Conservation (phyloP, 2,888 invertebrate species). For the Ochlodes sylvanus region DNA sequence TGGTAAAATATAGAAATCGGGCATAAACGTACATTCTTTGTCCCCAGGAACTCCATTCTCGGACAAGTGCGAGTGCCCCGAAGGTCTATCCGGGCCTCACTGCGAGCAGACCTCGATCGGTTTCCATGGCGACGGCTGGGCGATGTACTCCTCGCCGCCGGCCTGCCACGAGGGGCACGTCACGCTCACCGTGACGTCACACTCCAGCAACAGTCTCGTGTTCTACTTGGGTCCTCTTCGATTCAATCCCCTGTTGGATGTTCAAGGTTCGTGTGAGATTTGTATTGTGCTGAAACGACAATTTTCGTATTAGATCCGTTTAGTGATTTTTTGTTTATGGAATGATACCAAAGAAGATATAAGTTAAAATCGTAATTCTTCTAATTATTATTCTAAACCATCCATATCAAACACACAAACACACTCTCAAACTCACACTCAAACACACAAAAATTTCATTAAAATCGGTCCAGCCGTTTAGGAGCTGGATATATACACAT, state of each 20-base stretch:
- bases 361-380: too few species aligned
- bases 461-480: too few species aligned
- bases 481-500: too few species aligned
- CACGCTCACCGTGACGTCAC: constrained; percentile 92
- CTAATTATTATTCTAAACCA: too few species aligned
- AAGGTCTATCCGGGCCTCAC: constrained; percentile 92
- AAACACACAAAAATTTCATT: too few species aligned
- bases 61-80: constrained; percentile 92
- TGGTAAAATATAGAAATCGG: too few species aligned
- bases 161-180: constrained; percentile 94
- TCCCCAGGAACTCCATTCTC: constrained; percentile 82
- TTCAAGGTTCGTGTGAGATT: constrained; percentile 82
- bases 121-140: constrained; percentile 96
- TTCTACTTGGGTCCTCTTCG: constrained; percentile 95
- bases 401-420: too few species aligned
- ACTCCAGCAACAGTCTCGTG: constrained; percentile 91
- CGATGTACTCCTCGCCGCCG: constrained; percentile 94
- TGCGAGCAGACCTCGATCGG: constrained; percentile 96
- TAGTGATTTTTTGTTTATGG: too few species aligned
- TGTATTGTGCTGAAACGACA: too few species aligned
- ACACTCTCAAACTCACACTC: too few species aligned
- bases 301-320: too few species aligned
- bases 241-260: constrained; percentile 86
- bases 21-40: constrained; percentile 5
- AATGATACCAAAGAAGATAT: too few species aligned